phyloP scores from a whole-genome alignment of 2,113 vertebrate genomes.

The Psammodynastes pulverulentus region DNA sequence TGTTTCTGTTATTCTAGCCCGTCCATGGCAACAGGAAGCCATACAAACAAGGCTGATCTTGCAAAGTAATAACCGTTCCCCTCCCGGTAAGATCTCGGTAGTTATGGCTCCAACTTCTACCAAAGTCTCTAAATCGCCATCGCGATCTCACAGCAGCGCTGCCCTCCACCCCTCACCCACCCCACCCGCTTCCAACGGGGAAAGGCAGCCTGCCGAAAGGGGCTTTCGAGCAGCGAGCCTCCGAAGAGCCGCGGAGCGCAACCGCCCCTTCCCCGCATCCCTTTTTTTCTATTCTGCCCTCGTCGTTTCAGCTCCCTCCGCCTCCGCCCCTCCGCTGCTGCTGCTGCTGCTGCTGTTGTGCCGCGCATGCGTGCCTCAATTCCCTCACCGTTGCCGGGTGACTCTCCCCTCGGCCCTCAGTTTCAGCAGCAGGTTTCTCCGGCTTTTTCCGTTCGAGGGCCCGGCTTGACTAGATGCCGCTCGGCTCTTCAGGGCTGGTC shows the following conservation, averaged over 20 bases:
- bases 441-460: conserved; percentile 49
- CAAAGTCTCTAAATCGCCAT: background rate
- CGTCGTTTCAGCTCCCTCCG: background rate
- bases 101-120: background rate
- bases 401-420: conserved; percentile 59
- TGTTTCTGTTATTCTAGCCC: conserved; percentile 21
- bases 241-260: too few species aligned
- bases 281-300: background rate
- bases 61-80: background rate
- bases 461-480: conserved; percentile 27
- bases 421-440: conserved; percentile 56
- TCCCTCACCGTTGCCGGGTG: conserved; percentile 66
- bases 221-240: background rate
- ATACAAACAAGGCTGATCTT: background rate
- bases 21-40: background rate
- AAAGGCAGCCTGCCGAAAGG: background rate
- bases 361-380: conserved; percentile 49
- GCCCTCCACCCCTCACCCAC: background rate
- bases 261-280: background rate
- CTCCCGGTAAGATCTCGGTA: background rate
- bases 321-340: background rate
- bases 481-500: conserved; percentile 7
- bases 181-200: background rate
- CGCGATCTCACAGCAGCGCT: background rate
- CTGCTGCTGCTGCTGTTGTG: background rate